Conservation (phyloP, 2,888 invertebrate genomes). For the Pasiphila rectangulata region DNA sequence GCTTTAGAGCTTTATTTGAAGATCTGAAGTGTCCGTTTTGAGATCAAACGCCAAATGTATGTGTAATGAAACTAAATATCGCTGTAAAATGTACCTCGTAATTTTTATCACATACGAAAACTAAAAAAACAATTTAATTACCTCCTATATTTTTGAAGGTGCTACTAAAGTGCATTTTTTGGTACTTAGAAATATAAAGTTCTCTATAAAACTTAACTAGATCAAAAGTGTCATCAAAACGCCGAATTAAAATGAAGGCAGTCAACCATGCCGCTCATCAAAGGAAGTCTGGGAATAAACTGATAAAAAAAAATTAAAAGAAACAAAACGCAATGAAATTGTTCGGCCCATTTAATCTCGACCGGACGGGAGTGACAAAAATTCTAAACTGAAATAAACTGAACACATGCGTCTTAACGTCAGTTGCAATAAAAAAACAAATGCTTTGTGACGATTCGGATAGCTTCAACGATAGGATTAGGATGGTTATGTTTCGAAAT, state of each 20-base stretch:
- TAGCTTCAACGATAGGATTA: constrained; percentile 7
- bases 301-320: constrained; percentile 46
- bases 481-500: background rate
- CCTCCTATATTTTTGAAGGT: background rate
- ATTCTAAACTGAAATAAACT: constrained; percentile 76
- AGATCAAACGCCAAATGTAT: constrained; percentile 23
- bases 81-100: constrained; percentile 9
- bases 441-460: constrained; percentile 8
- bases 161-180: too few species aligned
- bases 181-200: too few species aligned
- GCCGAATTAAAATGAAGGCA: constrained; percentile 58
- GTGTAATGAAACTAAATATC: constrained; percentile 16
- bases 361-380: constrained; percentile 80
- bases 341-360: constrained; percentile 77
- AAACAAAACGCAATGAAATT: constrained; percentile 66
- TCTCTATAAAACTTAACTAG: constrained; percentile 25
- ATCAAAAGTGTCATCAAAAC: constrained; percentile 43
- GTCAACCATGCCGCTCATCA: constrained; percentile 60
- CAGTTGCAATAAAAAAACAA: constrained; percentile 41
- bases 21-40: constrained; percentile 26
- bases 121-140: constrained; percentile 2
- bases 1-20: constrained; percentile 41
- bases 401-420: constrained; percentile 72
- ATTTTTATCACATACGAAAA: background rate
- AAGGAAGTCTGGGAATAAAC: constrained; percentile 70